These are phyloP conservation scores for Enteromius unitaeniatus DNA, from an alignment of 2,797 vertebrate genomes.

Conservation along the genomic window DNA sequence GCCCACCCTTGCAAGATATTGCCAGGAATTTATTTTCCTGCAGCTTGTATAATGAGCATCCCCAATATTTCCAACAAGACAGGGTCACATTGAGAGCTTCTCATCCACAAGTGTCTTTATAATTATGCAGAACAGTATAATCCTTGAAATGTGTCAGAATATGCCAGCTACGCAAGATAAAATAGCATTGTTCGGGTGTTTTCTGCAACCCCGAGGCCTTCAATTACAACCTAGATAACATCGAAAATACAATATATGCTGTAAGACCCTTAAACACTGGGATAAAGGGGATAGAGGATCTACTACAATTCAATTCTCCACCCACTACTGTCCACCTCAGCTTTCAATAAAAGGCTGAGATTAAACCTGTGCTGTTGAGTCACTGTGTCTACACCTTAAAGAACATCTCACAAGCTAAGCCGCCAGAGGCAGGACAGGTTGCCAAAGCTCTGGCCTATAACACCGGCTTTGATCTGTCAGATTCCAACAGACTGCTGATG, in stretches of 20 bases:
- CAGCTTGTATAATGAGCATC: not conserved
- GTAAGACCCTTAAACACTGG: constrained; percentile 6
- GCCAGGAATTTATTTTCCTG: not conserved
- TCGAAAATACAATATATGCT: constrained; percentile 19
- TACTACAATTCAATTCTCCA: constrained; percentile 34
- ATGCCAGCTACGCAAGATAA: constrained; percentile 7
- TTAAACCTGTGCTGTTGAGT: constrained; percentile 66
- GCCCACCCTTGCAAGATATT: not conserved
- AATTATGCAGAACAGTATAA: constrained; percentile 31
- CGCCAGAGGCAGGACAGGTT: constrained; percentile 68
- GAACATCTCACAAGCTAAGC: constrained; percentile 67
- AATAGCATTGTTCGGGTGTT: constrained; percentile 5
- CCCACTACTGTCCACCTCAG: constrained; percentile 61
- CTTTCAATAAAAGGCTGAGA: constrained; percentile 64
- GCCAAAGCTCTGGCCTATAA: constrained; percentile 58
- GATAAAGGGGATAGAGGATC: constrained; percentile 25
- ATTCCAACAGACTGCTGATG: constrained; percentile 37
- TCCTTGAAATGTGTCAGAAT: constrained; percentile 23
- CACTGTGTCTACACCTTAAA: constrained; percentile 64
- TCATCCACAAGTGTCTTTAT: constrained; percentile 14
- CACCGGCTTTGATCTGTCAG: constrained; percentile 47
- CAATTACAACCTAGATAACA: constrained; percentile 33
- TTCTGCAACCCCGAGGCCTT: not conserved
- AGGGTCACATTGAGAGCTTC: constrained; percentile 14
- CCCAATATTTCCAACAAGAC: constrained; percentile 12